A percentile compares a stretch with the other conserved stretches of the same genome.
Evolutionary conservation across 2,113 vertebrate genomes (phyloP).

Genomic region (Terrapene triunguis): DNA sequence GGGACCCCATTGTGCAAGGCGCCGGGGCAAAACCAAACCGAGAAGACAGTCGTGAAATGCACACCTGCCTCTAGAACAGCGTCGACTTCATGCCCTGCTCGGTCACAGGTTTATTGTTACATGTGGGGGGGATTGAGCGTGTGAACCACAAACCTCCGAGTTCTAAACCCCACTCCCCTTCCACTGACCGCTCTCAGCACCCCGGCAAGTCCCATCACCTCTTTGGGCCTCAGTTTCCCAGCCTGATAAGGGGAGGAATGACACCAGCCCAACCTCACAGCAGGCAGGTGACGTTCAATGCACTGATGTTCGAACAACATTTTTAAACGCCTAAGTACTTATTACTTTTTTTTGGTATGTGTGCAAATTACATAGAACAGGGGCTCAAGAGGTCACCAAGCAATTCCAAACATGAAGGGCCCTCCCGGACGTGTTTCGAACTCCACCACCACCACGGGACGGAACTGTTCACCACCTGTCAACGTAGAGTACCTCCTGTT

Average conservation of each 20-base stretch:
- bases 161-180: neutral
- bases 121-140: neutral
- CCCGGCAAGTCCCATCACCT: neutral
- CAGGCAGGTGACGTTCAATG: neutral
- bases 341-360: neutral
- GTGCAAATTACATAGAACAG: neutral
- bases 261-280: neutral
- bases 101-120: neutral
- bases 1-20: neutral
- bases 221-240: neutral
- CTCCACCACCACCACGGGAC: accelerated
- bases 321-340: neutral
- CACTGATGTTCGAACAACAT: neutral
- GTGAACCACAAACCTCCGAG: neutral
- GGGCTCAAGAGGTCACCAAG: neutral
- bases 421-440: neutral
- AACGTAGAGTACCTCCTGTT: neutral
- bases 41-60: neutral
- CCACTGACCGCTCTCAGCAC: neutral
- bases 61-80: neutral
- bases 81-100: neutral
- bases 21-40: neutral
- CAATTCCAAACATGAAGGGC: accelerated
- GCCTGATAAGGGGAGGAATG: neutral
- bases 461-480: accelerated